Evolutionary conservation across 2,888 invertebrate genomes (phyloP), one percentile per base, ranked within the genome.

Genomic region (Scaptomyza tumidula): DNA sequence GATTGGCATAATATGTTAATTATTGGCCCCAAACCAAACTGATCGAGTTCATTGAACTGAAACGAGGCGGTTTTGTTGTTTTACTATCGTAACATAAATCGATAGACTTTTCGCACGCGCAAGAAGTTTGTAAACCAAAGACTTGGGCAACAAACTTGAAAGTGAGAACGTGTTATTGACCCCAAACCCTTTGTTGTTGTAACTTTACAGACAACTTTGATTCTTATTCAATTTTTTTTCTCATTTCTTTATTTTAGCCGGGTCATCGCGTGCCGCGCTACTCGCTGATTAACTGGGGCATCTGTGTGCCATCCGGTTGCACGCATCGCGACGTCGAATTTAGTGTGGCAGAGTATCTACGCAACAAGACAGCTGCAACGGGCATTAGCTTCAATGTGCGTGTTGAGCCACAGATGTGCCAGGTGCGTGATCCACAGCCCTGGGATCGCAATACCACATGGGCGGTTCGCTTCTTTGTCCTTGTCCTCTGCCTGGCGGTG

Each of bases 181-280:
- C 24, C 24, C 24, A 24, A 24, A 24, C 24, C 24, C 3, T 3
- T 24, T 24, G 24, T 24, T 24, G 6, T 33, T 37, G 37, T 41
- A 41, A 41, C 39, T 16, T 14, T 14, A 9, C 39, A 11, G 35
- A 35, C 4, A n/a, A 6, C n/a, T 35, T 35, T 33, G 3, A 37
- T 37, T 37, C 37, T 2, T 13, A 35, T 50, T 35, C n/a, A 11
- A 48, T 16, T 7, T 0, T 3, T 13, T 13, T n/a, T n/a, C 10
- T 6, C 9, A n/a, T 24, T 1, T 13, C 0, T 19, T 3, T 35
- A 16, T 14, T 14, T 11, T 37, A 95, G 95, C 95, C 95, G 46
- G 95, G 95, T 6, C 95, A 95, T 89, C 92, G 95, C 68, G 94
- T 95, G 7, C 95, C 95, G 0, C 93, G 95, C 70, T 95, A 94